Base-by-base conservation (phyloP, 2,888 invertebrate genomes). In the Agrotis ipsilon region DNA sequence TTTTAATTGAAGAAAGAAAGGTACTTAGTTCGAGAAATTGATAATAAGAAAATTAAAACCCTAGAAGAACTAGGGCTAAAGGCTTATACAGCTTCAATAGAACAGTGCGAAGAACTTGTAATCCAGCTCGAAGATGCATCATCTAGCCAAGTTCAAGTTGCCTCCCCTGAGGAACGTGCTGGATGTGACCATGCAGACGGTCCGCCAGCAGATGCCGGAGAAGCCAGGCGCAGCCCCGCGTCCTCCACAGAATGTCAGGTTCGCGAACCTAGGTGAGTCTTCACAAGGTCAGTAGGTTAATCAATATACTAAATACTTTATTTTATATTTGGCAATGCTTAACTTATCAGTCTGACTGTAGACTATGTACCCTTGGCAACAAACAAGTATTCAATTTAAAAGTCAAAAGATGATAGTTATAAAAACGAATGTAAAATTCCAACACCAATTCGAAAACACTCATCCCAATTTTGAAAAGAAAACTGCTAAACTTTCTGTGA, bases 111-210 rank as follows among this genome's bases (percentile, higher is more conserved):
- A 24, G 27, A 27, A 43, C 32, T 64, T 65, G n/a, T 65, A 59
- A 43, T 24, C 48, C 14, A 52, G 43, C 60, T 61, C 43, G 72
- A 92, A 88, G 65, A 95, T 93, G 93, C 90, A 94, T 67, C 94
- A 96, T 77, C 81, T 96, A 71, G 97, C 97, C 49, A 96, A 97
- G 75, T 97, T 97, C 84, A 97, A 97, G 88, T 90, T 98, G 86
- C 98, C 98, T 60, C 98, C 98, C 49, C 88, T 98, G 78, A 97
- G 97, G 90, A 98, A 98, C 90, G 97, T 98, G 54, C 90, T 98
- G 88, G 98, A 98, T 90, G 98, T 98, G 80, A 98, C 98, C 32
- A 97, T 98, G 97, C 98, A 98, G 93, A 98, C 98, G 24, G 97
- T 98, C 60, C 97, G 98, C 86, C 98, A 98, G 90, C 97, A 97